Evolutionary conservation across 1,140 invertebrate species (phyloP).

Genomic region (Drosophila dunni): DNA sequence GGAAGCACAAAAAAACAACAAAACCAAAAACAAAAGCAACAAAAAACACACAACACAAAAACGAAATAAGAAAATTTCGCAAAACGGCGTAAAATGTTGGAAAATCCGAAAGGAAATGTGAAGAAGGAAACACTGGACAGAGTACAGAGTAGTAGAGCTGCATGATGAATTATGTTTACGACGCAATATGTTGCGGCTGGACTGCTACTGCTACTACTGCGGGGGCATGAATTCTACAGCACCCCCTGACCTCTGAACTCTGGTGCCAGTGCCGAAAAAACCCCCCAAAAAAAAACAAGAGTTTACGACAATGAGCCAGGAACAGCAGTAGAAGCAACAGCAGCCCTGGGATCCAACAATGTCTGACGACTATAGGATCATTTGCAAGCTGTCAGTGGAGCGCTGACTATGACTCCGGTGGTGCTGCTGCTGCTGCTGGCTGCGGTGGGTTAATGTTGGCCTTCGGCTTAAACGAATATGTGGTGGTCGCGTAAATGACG

Average conservation of each 20-base stretch:
- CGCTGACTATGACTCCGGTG: constrained; percentile 5
- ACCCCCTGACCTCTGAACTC: constrained; percentile 9
- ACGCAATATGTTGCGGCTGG: constrained; percentile 78
- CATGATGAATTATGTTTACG: constrained; percentile 84
- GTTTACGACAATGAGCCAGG: constrained; percentile 69
- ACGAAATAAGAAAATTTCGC: constrained; percentile 63
- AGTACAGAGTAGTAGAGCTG: constrained; percentile 32
- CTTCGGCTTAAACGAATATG: neutral
- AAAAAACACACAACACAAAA: constrained; percentile 21
- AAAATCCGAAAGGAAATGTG: constrained; percentile 79
- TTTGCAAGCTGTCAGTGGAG: constrained; percentile 73
- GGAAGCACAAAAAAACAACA: constrained; percentile 58
- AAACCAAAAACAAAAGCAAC: constrained; percentile 4
- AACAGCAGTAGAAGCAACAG: no score
- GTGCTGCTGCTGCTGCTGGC: neutral
- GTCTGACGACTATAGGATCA: constrained; percentile 43
- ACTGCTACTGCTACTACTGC: constrained; percentile 31
- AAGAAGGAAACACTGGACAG: constrained; percentile 33
- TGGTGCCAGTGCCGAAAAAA: neutral
- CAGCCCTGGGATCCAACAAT: constrained; percentile 1
- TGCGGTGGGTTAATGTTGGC: constrained; percentile 13
- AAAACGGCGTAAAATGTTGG: constrained; percentile 74
- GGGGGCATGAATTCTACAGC: constrained; percentile 9
- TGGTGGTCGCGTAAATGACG: constrained; percentile 65
- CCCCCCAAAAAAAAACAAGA: constrained; percentile 38